Percentiles rank a stretch among this genome's conserved stretches.
Conservation (phyloP, 2,888 invertebrate genomes). For the Drosophila percnosoma region DNA sequence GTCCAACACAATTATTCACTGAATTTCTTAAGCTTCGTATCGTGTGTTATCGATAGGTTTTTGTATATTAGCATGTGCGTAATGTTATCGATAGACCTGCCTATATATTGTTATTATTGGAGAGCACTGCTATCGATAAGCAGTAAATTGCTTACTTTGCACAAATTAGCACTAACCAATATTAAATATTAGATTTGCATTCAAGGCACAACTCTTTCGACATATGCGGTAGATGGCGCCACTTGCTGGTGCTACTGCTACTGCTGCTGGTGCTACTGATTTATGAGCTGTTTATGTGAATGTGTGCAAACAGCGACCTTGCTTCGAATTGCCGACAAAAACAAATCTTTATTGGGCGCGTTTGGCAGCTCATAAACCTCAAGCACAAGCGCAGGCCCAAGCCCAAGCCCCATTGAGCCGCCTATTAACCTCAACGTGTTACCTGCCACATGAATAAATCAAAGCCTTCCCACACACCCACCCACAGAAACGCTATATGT, state of each 20-base stretch:
- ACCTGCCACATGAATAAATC: slow-evolving; percentile 76
- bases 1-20: not conserved
- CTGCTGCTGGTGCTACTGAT: slow-evolving; percentile 21
- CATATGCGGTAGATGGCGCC: slow-evolving; percentile 43
- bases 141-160: not conserved
- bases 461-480: slow-evolving; percentile 57
- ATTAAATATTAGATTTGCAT: slow-evolving; percentile 29
- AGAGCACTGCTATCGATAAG: not conserved
- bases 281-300: slow-evolving; percentile 37
- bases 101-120: no score
- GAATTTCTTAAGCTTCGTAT: not conserved
- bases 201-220: not conserved
- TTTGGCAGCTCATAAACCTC: slow-evolving; percentile 60
- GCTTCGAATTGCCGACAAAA: slow-evolving; percentile 31
- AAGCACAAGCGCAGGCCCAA: slow-evolving; percentile 11
- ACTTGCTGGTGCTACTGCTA: not conserved
- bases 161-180: slow-evolving; percentile 3
- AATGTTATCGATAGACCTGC: not conserved
- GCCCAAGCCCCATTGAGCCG: slow-evolving; percentile 56
- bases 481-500: not conserved
- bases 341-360: slow-evolving; percentile 55
- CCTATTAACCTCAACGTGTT: slow-evolving; percentile 75
- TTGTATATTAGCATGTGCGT: not conserved
- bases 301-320: slow-evolving; percentile 37
- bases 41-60: not conserved